Percentiles rank a stretch among this genome's conserved stretches.
These are phyloP conservation scores for Trachymyrmex septentrionalis DNA, from an alignment of 1,140 invertebrate species.

Conservation along the genomic window DNA sequence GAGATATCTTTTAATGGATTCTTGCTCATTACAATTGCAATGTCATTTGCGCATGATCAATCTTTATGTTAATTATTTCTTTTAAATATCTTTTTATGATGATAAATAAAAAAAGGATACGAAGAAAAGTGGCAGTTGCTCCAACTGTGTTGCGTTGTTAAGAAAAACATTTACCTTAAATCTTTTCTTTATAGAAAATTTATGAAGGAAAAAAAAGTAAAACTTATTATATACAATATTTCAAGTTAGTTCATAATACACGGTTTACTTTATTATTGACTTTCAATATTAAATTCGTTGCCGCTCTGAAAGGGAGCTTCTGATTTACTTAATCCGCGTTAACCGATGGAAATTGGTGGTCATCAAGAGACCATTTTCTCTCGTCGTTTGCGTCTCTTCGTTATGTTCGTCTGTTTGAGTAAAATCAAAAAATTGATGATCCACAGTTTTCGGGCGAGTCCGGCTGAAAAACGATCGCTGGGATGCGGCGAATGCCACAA, in stretches of 20 bases:
- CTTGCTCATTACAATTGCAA: neutral
- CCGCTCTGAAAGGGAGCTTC: neutral
- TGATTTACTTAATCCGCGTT: constrained; percentile 27
- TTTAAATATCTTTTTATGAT: neutral
- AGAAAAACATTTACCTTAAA: neutral
- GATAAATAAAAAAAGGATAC: neutral
- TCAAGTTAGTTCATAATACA: neutral
- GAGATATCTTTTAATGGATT: constrained; percentile 36
- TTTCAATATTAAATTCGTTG: neutral
- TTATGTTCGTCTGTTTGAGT: constrained; percentile 5
- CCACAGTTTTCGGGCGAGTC: constrained; percentile 11
- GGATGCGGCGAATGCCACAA: neutral
- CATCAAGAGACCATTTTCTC: constrained; percentile 4
- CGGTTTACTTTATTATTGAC: neutral
- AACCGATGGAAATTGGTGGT: constrained; percentile 12
- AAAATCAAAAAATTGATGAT: constrained; percentile 42
- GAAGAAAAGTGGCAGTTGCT: neutral
- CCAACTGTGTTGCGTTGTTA: neutral
- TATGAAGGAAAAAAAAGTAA: neutral
- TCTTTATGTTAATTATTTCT: constrained; percentile 34
- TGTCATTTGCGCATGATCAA: constrained; percentile 3
- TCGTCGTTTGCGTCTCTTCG: neutral
- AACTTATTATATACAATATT: neutral
- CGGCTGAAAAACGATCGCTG: constrained; percentile 26
- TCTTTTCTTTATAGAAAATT: neutral